Evolutionary conservation across 2,888 invertebrate genomes (phyloP).

Genomic region (Cecidostiba fungosa): DNA sequence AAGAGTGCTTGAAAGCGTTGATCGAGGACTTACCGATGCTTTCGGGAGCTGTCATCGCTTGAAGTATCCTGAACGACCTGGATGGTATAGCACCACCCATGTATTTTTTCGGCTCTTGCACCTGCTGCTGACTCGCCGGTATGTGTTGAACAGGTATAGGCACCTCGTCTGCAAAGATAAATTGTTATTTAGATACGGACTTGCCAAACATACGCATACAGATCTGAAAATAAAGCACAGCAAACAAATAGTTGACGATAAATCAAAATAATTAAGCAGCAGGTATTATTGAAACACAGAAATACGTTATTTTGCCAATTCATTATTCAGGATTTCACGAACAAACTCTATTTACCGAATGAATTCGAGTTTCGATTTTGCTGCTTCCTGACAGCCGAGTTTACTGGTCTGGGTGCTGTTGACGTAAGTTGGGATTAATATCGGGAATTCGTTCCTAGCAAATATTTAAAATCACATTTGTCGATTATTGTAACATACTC

Average conservation of each 20-base stretch:
- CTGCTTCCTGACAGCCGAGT: conserved; percentile 72
- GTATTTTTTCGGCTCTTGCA: conserved; percentile 87
- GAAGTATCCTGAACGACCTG: conserved; percentile 89
- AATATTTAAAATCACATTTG: not conserved
- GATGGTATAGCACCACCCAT: conserved; percentile 91
- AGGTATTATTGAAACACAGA: not conserved
- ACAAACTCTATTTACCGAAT: conserved; percentile 72
- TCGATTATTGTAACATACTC: conserved; percentile 65
- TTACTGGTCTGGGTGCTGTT: conserved; percentile 73
- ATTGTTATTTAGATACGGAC: not conserved
- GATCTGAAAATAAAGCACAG: not conserved
- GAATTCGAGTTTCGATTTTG: conserved; percentile 76
- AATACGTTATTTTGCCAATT: conserved; percentile 14
- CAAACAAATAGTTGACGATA: not conserved
- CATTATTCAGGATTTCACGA: conserved; percentile 23
- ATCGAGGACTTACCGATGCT: conserved; percentile 82
- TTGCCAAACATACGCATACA: not conserved
- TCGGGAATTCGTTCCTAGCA: not conserved
- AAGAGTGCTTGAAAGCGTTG: conserved; percentile 36
- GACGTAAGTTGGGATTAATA: conserved; percentile 56
- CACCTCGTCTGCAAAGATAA: conserved; percentile 66
- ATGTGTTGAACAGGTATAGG: conserved; percentile 70
- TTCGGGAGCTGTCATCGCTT: conserved; percentile 89
- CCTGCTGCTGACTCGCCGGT: conserved; percentile 85
- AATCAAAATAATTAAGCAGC: conserved; percentile 20